phyloP scores from a whole-genome alignment of 2,113 vertebrate species.

The Bubalus kerabau region DNA sequence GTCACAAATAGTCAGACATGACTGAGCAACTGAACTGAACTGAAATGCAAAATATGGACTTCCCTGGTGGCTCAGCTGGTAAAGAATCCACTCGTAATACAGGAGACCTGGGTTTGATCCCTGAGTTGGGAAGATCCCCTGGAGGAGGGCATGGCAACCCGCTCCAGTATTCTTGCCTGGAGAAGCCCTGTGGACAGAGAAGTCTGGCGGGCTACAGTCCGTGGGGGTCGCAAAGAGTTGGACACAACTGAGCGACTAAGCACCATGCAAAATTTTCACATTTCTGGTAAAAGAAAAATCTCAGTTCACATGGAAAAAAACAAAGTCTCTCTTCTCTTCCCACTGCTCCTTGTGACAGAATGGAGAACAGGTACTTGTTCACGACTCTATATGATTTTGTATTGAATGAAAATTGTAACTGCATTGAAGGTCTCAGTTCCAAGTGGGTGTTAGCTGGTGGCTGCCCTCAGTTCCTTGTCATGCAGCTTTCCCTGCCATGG shows the following conservation, averaged over 20 bases:
- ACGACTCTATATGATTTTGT: background rate
- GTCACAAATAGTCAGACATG: background rate
- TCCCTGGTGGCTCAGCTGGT: background rate
- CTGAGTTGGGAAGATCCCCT: background rate
- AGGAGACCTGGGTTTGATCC: background rate
- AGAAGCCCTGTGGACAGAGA: background rate
- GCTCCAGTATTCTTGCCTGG: background rate
- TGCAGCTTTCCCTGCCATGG: background rate
- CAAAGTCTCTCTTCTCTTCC: background rate
- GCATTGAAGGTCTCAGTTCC: background rate
- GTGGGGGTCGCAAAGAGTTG: background rate
- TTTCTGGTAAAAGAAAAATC: background rate
- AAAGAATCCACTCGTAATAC: background rate
- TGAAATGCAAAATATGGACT: background rate
- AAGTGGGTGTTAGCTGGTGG: background rate
- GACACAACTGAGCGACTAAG: background rate
- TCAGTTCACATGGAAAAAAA: background rate
- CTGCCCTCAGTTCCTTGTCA: background rate
- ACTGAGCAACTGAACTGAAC: background rate
- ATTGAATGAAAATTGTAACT: background rate
- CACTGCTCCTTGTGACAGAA: background rate
- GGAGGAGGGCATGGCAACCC: background rate
- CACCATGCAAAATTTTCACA: background rate
- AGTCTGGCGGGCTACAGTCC: background rate
- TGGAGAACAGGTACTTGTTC: background rate